Evolutionary conservation across 1,140 invertebrate species (phyloP), one percentile per base, ranked within the genome.

Genomic region (Oreohelix idahoensis): DNA sequence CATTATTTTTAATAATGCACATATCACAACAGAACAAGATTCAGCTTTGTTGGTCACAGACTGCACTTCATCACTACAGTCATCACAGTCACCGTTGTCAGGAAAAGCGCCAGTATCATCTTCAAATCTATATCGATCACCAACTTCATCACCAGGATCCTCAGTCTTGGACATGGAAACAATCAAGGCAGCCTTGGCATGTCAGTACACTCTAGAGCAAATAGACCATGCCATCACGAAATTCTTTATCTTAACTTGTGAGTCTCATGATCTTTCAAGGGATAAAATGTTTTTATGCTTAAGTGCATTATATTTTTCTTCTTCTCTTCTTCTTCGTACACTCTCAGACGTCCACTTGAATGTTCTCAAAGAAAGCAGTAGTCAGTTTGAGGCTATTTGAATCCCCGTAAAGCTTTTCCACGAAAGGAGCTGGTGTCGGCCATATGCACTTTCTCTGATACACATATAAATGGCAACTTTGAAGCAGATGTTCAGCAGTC

Each of bases 141-240:
- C 77, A 36, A 0, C 32, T 23, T 66, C 58, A 17, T 4, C 77
- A 35, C 35, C 58, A n/a, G 77, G 49, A 38, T 79, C 53, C 8
- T 35, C 36, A 2, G 32, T 36, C 11, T n/a, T 79, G 23, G 58
- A 79, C n/a, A n/a, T 79, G 77, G 77, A 79, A n/a, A 17, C 77
- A 63, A 63, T 79, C 58, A 66, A 79, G 51, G 77, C 77, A 63
- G 77, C 77, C 35, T 29, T 76, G 74, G 58, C 77, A 45, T 42
- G 71, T 73, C 71, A 73, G 36, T 73, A 73, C 71, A 10, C 71
- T 5, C 20, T 73, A 73, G 71, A 73, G 71, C 71, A 73, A 73
- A 73, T 73, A 73, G 10, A 36, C 42, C 71, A 73, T 73, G 71
- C 42, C 71, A 73, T 73, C 71, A 73, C n/a, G 23, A 73, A 73